Conservation (phyloP, 1,140 invertebrate genomes). For the Heliothis subflexa region DNA sequence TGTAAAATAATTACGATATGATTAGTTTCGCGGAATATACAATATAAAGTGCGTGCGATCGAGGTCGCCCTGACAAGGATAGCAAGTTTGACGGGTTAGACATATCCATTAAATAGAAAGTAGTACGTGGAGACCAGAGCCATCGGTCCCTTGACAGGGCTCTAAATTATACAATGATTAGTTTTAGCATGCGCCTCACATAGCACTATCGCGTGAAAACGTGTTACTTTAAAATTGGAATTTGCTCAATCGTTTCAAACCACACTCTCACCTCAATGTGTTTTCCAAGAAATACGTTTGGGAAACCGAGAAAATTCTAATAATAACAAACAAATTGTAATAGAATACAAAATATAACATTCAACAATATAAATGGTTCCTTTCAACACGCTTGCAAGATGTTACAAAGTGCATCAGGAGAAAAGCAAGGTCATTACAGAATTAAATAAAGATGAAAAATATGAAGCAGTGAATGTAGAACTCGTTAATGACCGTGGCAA, state of each 20-base stretch:
- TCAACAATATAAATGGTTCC: slow-evolving; percentile 4
- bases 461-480: slow-evolving; percentile 10
- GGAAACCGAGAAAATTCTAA: not conserved
- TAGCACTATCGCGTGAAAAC: not conserved
- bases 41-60: slow-evolving; percentile 26
- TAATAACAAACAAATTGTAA: slow-evolving; percentile 1
- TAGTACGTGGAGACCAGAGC: slow-evolving; percentile 41
- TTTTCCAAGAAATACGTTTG: not conserved
- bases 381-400: slow-evolving; percentile 1
- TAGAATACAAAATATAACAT: not conserved
- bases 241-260: not conserved
- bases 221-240: not conserved
- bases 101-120: slow-evolving; percentile 53
- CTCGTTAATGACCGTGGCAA: not conserved
- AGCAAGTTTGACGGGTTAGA: slow-evolving; percentile 50
- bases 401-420: not conserved
- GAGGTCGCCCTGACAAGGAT: slow-evolving; percentile 47
- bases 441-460: slow-evolving; percentile 10
- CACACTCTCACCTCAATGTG: not conserved
- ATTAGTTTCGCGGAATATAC: slow-evolving; percentile 38
- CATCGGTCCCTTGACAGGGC: slow-evolving; percentile 44
- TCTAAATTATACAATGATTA: slow-evolving; percentile 48
- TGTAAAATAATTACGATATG: slow-evolving; percentile 22
- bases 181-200: slow-evolving; percentile 21
- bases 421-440: slow-evolving; percentile 1